Base-by-base conservation (phyloP, 2,888 invertebrate species). In the Epistrophella euchroma region DNA sequence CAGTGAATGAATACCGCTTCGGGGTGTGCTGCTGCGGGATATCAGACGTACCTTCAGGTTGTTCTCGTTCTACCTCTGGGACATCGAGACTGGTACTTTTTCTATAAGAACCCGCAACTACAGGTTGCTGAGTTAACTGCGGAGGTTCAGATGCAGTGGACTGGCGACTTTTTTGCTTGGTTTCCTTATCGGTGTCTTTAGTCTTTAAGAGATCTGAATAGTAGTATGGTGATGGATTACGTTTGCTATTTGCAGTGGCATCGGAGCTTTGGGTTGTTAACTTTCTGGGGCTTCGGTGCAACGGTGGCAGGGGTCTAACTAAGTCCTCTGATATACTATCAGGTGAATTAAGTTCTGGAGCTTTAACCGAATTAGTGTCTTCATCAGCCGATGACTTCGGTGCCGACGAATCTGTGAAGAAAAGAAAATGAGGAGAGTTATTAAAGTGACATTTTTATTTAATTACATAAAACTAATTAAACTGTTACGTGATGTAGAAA, bases 191-290 rank as follows among this genome's bases (percentile, higher is more conserved):
- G 58, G 82, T 88, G 74, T 90, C 90, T 87, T 90, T 90, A 22
- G 90, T 91, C 89, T 94, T 94, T 84, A 96, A 95, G 71, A 97
- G 92, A 90, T 97, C 97, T 1, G 96, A 96, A 94, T 97, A 97
- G 89, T 97, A 97, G 90, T 97, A 97, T 1, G 97, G 96, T 76
- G 96, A 97, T 13, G 96, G 96, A 90, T 96, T 96, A 43, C 96
- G 94, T 91, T 94, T 94, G 80, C 90, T 90, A 32, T 89, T 89
- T 17, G 90, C 89, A 5, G 90, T 90, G n/a, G 89, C 90, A 64
- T 86, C 86, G 5, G 86, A 82, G 28, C 82, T 86, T 22, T 82
- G 72, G 28, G 83, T 82, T 47, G 91, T 89, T 79, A 90, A 60
- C 88, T 92, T 92, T 72, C 92, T 91, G 22, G 93, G 92, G 88